Conservation (phyloP, 2,113 vertebrate genomes). For the Sylvietta virens region DNA sequence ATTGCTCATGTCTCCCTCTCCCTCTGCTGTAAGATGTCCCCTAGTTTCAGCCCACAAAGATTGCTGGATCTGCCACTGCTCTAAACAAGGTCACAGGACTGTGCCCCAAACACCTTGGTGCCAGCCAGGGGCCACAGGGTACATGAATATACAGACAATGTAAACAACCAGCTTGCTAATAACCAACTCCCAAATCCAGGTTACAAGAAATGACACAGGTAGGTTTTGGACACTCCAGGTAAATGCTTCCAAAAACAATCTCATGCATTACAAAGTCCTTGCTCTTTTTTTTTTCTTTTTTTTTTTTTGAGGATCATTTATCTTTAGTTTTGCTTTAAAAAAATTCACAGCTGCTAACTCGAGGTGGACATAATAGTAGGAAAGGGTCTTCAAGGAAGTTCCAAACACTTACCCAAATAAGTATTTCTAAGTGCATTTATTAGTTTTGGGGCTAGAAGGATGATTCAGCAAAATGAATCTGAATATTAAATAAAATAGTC, state of each 20-base stretch:
- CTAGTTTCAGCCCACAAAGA: accelerated
- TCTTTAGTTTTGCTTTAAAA: neutral
- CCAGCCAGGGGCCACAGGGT: neutral
- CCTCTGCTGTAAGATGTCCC: neutral
- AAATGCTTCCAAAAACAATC: neutral
- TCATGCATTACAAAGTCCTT: neutral
- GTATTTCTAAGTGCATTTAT: neutral
- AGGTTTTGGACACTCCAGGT: neutral
- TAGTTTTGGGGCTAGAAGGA: neutral
- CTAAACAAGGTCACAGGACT: neutral
- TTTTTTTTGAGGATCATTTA: neutral
- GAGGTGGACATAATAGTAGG: neutral
- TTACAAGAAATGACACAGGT: accelerated
- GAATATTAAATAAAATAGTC: neutral
- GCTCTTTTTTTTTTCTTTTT: neutral
- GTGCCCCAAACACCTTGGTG: neutral
- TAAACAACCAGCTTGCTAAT: neutral
- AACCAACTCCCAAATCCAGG: neutral
- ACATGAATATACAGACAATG: accelerated
- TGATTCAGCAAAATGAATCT: neutral
- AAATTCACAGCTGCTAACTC: neutral
- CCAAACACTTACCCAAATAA: neutral
- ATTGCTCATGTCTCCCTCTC: neutral
- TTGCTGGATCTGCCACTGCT: accelerated
- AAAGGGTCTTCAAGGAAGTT: neutral